Base-by-base conservation (phyloP, 1,140 invertebrate species). In the Colletes gigas region DNA sequence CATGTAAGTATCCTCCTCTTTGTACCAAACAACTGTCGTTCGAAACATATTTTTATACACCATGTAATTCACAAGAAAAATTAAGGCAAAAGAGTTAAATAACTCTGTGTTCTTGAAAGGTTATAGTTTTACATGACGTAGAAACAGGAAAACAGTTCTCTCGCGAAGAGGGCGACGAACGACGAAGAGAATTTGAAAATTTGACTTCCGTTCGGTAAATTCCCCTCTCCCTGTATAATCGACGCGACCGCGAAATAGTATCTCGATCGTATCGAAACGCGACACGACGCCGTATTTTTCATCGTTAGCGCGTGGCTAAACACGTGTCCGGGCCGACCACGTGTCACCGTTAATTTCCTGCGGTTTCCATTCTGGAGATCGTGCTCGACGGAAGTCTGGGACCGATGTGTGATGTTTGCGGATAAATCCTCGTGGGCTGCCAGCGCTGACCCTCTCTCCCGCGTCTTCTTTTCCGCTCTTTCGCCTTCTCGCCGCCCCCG, bases 351-450 rank as follows among this genome's bases (percentile, higher is more conserved):
- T 85, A 81, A 85, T 83, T 87, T 76, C 52, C 62, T 70, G 81
- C 71, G 71, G 78, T 81, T 81, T 81, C 63, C 66, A 78, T 83
- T 79, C 85, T 69, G 19, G 39, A 83, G 81, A 81, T 68, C 78
- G 81, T 71, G 85, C 81, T 83, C 59, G 65, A 83, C 83, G 84
- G 66, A 82, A 79, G 78, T 80, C 72, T 75, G 69, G 78, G 81
- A 77, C 83, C 84, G 79, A 90, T 89, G 86, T 89, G 88, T 81
- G 85, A 88, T 89, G 88, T 90, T 89, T 89, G 89, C 83, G 90
- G 88, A 92, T 92, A 91, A 92, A 92, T 92, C 89, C 87, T 91
- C 88, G 80, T 79, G 71, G 80, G 17, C 57, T 60, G 62, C 75
- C 70, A 47, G 57, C 52, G 85, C 52, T 71, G 75, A 81, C 62